A percentile compares a stretch with the other conserved stretches of the same genome.
Evolutionary conservation across 2,888 invertebrate genomes (phyloP).

Genomic region (Phyllotreta striolata): DNA sequence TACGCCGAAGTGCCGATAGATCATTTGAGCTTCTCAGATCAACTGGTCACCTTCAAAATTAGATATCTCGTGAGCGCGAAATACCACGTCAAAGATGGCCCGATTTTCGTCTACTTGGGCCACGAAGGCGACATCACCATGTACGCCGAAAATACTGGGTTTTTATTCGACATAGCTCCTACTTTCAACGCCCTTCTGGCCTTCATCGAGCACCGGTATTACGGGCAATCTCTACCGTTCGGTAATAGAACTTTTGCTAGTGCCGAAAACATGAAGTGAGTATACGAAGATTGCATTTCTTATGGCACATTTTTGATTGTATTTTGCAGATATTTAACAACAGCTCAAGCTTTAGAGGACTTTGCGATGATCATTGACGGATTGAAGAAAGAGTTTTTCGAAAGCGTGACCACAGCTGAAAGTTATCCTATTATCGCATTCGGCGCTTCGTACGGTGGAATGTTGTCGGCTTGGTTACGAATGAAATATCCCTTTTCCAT

Average conservation of each 20-base stretch:
- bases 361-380: constrained; percentile 80
- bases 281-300: not conserved
- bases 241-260: constrained; percentile 75
- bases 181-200: constrained; percentile 82
- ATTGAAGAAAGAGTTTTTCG: constrained; percentile 60
- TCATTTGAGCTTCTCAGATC: constrained; percentile 68
- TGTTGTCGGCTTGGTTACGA: constrained; percentile 95
- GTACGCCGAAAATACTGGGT: constrained; percentile 91
- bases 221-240: constrained; percentile 89
- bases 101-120: constrained; percentile 94
- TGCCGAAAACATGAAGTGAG: constrained; percentile 66
- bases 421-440: constrained; percentile 82
- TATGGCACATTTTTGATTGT: no score
- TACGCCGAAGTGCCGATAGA: constrained; percentile 76
- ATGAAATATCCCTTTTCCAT: constrained; percentile 94
- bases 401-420: constrained; percentile 52
- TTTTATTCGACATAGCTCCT: constrained; percentile 90
- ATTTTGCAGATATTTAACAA: constrained; percentile 77
- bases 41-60: constrained; percentile 75
- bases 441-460: constrained; percentile 95
- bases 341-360: constrained; percentile 93
- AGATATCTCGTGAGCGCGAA: constrained; percentile 83
- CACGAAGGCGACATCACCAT: constrained; percentile 92
- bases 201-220: constrained; percentile 96
- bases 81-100: constrained; percentile 74